Evolutionary conservation across 1,140 invertebrate genomes (phyloP).

Genomic region (Odontomachus brunneus): DNA sequence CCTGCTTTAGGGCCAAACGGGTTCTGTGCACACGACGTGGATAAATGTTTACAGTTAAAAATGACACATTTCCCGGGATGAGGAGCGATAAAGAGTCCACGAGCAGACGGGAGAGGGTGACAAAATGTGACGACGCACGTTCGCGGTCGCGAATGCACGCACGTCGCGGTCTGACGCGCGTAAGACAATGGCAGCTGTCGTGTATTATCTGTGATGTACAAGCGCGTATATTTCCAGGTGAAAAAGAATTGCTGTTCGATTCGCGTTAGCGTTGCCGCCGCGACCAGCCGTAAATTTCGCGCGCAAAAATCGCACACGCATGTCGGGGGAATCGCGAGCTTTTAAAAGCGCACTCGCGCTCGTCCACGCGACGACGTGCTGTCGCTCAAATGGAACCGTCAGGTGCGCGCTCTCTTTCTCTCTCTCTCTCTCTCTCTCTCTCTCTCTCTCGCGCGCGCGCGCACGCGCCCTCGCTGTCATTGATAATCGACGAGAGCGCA

Average conservation of each 20-base stretch:
- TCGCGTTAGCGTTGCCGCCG: conserved; percentile 4
- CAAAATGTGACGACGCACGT: background rate
- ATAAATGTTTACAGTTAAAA: background rate
- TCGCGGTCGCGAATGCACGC: background rate
- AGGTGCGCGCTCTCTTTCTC: too few species aligned
- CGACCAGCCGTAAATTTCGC: conserved; percentile 30
- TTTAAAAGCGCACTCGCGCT: conserved; percentile 30
- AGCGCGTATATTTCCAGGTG: background rate
- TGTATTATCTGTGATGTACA: conserved; percentile 5
- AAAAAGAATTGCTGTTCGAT: conserved; percentile 48
- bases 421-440: too few species aligned
- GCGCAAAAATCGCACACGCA: conserved; percentile 1
- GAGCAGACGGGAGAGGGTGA: background rate
- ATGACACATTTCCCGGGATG: background rate
- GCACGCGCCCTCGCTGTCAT: background rate
- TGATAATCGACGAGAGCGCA: conserved; percentile 39
- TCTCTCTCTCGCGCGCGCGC: too few species aligned
- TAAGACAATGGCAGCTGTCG: conserved; percentile 26
- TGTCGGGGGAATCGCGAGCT: background rate
- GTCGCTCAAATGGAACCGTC: conserved; percentile 32
- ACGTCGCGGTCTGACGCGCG: background rate
- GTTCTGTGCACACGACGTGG: background rate
- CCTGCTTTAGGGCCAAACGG: background rate
- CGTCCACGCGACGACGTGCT: conserved; percentile 18
- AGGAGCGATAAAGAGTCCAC: background rate